Conservation (phyloP, 2,113 vertebrate genomes). For the Tiliqua scincoides region DNA sequence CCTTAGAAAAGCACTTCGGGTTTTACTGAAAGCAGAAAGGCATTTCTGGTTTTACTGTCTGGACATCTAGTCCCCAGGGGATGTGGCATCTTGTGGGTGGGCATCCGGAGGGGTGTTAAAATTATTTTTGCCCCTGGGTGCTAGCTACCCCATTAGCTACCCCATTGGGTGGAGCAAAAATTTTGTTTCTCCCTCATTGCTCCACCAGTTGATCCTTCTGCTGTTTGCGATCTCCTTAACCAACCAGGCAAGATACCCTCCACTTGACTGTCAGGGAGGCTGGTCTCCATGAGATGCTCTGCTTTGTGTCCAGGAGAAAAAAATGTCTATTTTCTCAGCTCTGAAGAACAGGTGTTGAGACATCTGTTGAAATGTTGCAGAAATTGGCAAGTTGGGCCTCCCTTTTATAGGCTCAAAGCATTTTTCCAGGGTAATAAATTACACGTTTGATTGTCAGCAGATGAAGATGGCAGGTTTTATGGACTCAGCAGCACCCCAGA, state of each 20-base stretch:
- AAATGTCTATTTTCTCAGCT: neutral
- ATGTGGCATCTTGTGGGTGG: too few relatives aligned
- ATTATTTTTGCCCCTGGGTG: too few relatives aligned
- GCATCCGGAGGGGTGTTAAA: too few relatives aligned
- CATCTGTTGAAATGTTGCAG: neutral
- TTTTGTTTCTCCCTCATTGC: neutral
- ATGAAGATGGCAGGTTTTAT: neutral
- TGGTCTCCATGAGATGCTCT: neutral
- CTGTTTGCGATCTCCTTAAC: neutral
- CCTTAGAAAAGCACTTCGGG: too few relatives aligned
- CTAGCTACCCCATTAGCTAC: too few relatives aligned
- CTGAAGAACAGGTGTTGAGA: slow-evolving; percentile 17
- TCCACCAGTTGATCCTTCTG: neutral
- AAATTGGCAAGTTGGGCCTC: neutral
- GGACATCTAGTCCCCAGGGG: too few relatives aligned
- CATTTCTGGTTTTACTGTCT: too few relatives aligned
- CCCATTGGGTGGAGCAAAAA: too few relatives aligned
- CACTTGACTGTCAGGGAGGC: neutral
- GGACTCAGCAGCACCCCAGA: neutral
- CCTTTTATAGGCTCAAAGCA: neutral
- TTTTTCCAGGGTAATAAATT: slow-evolving; percentile 22
- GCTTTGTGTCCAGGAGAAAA: neutral
- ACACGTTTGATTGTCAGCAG: neutral
- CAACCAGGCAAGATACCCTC: neutral
- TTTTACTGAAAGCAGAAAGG: too few relatives aligned